A percentile compares a stretch with the other conserved stretches of the same genome.
Conservation (phyloP, 2,113 vertebrate species). For the Orycteropus afer region DNA sequence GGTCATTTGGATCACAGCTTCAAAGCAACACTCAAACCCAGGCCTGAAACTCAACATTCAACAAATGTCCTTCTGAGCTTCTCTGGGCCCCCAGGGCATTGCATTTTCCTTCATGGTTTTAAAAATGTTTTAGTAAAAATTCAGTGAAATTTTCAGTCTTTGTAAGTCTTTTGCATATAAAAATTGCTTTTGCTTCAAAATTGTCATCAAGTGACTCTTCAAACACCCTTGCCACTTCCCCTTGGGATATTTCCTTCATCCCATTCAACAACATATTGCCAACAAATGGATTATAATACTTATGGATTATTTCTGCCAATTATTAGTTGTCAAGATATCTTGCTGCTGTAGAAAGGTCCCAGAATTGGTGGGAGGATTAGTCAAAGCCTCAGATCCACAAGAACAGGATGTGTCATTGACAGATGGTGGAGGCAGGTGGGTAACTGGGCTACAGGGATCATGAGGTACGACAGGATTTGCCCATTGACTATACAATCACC, state of each 20-base stretch:
- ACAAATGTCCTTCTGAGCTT: not conserved
- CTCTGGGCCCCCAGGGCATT: not conserved
- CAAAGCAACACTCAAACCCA: not conserved
- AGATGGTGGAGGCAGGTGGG: fast-evolving
- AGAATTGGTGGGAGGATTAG: no score
- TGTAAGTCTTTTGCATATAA: not conserved
- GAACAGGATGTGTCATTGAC: not conserved
- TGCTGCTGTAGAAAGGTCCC: not conserved
- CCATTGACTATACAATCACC: not conserved
- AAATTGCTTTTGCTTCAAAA: not conserved
- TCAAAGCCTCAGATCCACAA: not conserved
- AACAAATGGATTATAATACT: fast-evolving
- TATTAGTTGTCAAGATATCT: fast-evolving
- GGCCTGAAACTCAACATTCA: not conserved
- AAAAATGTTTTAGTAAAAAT: not conserved
- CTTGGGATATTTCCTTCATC: not conserved
- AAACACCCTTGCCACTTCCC: not conserved
- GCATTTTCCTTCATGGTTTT: not conserved
- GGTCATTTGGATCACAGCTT: not conserved
- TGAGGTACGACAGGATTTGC: not conserved
- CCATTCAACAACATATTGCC: not conserved
- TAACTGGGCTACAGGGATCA: not conserved
- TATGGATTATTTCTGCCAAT: not conserved
- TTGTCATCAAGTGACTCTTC: not conserved
- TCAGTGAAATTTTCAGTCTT: not conserved